phyloP scores from a whole-genome alignment of 2,113 vertebrate genomes.

The Penelope pileata region DNA sequence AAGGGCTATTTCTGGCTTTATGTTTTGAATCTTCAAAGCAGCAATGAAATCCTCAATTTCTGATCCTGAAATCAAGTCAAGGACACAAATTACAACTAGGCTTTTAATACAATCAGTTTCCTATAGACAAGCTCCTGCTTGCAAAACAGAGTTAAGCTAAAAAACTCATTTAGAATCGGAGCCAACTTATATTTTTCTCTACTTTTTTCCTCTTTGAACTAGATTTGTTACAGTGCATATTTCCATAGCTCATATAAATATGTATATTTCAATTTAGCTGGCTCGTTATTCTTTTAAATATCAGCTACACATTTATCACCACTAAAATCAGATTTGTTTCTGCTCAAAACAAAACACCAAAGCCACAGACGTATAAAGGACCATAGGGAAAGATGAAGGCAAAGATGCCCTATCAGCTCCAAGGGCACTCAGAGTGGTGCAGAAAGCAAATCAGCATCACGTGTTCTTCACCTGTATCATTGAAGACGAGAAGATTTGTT shows the following conservation, averaged over 20 bases:
- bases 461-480: slow-evolving; percentile 84
- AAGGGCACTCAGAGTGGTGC: not conserved
- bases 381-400: not conserved
- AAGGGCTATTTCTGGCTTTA: slow-evolving; percentile 81
- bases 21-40: slow-evolving; percentile 83
- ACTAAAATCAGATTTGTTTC: not conserved
- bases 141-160: not conserved
- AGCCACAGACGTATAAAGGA: not conserved
- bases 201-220: not conserved
- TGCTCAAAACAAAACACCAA: not conserved
- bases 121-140: not conserved
- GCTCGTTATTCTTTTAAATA: not conserved
- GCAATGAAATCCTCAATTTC: slow-evolving; percentile 85
- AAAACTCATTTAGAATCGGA: not conserved
- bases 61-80: slow-evolving; percentile 74
- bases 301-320: not conserved
- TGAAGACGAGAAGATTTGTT: slow-evolving; percentile 86
- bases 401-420: not conserved
- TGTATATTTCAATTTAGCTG: not conserved
- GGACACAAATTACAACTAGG: not conserved
- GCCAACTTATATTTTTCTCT: not conserved
- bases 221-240: not conserved
- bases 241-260: not conserved
- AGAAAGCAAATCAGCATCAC: not conserved
- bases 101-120: not conserved